Conservation (phyloP, 2,888 invertebrate genomes). For the Dioctria linearis region DNA sequence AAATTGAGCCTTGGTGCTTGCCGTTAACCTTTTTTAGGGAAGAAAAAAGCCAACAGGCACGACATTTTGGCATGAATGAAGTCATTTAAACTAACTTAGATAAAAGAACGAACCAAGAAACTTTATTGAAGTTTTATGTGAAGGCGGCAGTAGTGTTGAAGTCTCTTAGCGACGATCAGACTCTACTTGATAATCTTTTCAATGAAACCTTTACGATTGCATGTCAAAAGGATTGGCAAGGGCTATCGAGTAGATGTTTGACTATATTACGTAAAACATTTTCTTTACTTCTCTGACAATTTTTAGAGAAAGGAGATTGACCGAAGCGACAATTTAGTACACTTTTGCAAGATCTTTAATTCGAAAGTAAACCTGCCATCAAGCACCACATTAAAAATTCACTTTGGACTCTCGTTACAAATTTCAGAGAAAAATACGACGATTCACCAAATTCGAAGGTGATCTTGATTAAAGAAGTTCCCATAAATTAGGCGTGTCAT, state of each 20-base stretch:
- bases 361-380: constrained; percentile 33
- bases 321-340: background rate
- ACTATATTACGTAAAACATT: background rate
- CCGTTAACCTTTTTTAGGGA: too few species aligned
- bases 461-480: constrained; percentile 44
- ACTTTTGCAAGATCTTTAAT: constrained; percentile 7
- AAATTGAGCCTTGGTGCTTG: too few species aligned
- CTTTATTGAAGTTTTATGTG: too few species aligned
- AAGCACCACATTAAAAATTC: constrained; percentile 2
- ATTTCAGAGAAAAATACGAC: constrained; percentile 2
- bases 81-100: background rate
- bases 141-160: too few species aligned
- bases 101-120: too few species aligned
- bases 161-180: too few species aligned
- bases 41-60: too few species aligned
- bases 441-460: constrained; percentile 20
- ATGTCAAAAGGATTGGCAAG: too few species aligned
- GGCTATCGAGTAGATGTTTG: too few species aligned
- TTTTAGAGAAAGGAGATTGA: background rate
- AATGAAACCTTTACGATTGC: too few species aligned
- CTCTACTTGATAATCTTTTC: too few species aligned
- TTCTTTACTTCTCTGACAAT: background rate
- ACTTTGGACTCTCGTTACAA: constrained; percentile 16
- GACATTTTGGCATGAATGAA: too few species aligned
- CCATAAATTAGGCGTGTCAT: constrained; percentile 47